Evolutionary conservation across 2,113 vertebrate species (phyloP).

Genomic region (Odobenus rosmarus): DNA sequence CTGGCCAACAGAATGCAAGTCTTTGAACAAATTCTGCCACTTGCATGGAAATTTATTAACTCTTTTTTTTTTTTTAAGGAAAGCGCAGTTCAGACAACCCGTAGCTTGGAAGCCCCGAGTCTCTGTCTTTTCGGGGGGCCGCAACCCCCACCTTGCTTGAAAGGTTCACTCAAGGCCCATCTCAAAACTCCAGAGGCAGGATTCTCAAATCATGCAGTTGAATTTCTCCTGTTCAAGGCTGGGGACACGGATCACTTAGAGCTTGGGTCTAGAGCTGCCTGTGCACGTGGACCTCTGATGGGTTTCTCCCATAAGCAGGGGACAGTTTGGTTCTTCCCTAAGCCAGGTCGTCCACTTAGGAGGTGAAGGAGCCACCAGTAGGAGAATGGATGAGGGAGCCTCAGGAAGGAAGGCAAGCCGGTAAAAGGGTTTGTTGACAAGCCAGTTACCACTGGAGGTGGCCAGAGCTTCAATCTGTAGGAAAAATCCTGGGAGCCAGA

Average conservation of each 20-base stretch:
- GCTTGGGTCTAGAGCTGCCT: neutral
- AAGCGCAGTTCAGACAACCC: neutral
- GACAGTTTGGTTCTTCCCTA: neutral
- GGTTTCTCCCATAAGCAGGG: neutral
- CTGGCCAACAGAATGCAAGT: neutral
- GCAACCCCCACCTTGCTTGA: constrained; percentile 6
- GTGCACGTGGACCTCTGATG: neutral
- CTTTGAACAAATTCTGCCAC: neutral
- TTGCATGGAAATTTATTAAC: neutral
- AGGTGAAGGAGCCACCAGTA: neutral
- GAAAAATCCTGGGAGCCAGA: neutral
- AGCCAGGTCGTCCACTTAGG: neutral
- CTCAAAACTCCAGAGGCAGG: constrained; percentile 32
- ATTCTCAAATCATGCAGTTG: neutral
- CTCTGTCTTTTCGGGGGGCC: neutral
- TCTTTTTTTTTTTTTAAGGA: neutral
- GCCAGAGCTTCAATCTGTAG: neutral
- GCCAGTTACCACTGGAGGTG: neutral
- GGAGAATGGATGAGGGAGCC: neutral
- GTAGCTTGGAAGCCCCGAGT: neutral
- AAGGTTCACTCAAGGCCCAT: neutral
- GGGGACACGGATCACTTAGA: neutral
- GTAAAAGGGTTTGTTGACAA: neutral
- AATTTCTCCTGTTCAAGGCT: neutral
- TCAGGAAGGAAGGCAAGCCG: constrained; percentile 1